These are phyloP conservation scores for Xylota sylvarum DNA, from an alignment of 2,888 invertebrate genomes.

Conservation along the genomic window DNA sequence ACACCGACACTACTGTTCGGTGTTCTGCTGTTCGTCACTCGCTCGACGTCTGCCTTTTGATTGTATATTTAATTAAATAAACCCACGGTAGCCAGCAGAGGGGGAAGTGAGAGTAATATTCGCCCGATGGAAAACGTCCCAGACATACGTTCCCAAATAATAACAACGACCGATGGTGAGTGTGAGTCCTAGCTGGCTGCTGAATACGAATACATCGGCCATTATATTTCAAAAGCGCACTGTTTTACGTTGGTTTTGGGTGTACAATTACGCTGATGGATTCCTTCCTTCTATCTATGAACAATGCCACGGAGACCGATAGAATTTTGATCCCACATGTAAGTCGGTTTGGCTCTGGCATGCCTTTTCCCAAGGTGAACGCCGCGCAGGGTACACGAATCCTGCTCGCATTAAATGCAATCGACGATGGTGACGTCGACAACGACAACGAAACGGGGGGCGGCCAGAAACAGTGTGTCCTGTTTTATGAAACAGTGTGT, in stretches of 20 bases:
- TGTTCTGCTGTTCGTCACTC: conserved; percentile 51
- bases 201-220: conserved; percentile 28
- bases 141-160: conserved; percentile 75
- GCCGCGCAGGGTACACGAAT: conserved; percentile 47
- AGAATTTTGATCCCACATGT: conserved; percentile 75
- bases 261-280: conserved; percentile 76
- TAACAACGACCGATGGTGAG: conserved; percentile 56
- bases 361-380: conserved; percentile 71
- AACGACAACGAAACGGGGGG: conserved; percentile 25
- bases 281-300: conserved; percentile 60
- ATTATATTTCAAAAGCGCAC: conserved; percentile 72
- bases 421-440: conserved; percentile 45
- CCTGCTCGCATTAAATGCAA: conserved; percentile 62
- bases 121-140: conserved; percentile 40
- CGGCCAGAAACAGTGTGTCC: conserved; percentile 18
- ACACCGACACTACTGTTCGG: conserved; percentile 50
- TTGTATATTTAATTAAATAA: conserved; percentile 77
- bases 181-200: conserved; percentile 11
- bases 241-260: conserved; percentile 64
- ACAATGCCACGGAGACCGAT: conserved; percentile 72
- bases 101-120: conserved; percentile 47
- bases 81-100: conserved; percentile 26
- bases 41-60: conserved; percentile 71
- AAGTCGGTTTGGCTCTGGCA: conserved; percentile 64
- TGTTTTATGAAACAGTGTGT: conserved; percentile 60